Conservation (phyloP, 2,113 vertebrate species). For the Anser cygnoides region DNA sequence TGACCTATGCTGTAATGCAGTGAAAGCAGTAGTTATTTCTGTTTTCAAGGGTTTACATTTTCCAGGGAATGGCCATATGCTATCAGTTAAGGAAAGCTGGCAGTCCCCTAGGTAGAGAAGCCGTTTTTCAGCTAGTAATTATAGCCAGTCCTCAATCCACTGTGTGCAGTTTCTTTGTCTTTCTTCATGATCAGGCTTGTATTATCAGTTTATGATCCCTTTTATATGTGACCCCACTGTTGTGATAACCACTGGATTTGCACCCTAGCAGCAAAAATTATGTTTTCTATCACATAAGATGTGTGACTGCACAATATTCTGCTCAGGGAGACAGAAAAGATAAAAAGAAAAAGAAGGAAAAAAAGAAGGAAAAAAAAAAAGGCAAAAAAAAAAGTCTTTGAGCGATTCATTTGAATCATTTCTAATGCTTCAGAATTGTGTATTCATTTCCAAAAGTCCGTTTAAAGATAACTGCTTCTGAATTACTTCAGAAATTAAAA, state of each 20-base stretch:
- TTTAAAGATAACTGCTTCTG: background rate
- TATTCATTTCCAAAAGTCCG: background rate
- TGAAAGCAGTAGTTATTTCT: background rate
- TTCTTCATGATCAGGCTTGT: background rate
- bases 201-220: background rate
- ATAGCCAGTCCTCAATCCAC: background rate
- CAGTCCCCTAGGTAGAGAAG: background rate
- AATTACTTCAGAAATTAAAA: slow-evolving; percentile 2
- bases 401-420: background rate
- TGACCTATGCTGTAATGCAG: background rate
- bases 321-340: background rate
- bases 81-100: background rate
- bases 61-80: background rate
- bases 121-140: background rate
- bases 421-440: background rate
- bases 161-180: background rate
- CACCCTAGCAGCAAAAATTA: background rate
- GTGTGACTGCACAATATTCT: background rate
- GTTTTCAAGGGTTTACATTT: background rate
- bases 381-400: accelerated
- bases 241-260: background rate
- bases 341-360: background rate
- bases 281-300: background rate
- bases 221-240: background rate
- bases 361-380: background rate